Percentiles rank a stretch among this genome's conserved stretches.
Conservation (phyloP, 1,140 invertebrate species). For the Drosophila kanapiae region DNA sequence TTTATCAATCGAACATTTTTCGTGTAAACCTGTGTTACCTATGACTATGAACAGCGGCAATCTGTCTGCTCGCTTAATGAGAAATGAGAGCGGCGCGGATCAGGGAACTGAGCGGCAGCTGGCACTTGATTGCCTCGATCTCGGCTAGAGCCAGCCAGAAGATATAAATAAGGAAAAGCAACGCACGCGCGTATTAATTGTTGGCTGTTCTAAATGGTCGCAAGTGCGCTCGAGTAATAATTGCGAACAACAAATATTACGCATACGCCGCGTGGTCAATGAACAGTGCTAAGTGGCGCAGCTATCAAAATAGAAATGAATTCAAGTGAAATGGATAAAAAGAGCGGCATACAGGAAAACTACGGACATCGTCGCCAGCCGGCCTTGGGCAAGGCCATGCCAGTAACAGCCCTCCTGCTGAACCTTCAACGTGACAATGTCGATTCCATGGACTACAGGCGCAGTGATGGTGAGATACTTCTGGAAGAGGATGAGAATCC, state of each 20-base stretch:
- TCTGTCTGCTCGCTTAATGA: slow-evolving; percentile 58
- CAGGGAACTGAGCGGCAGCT: slow-evolving; percentile 52
- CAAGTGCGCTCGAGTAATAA: slow-evolving; percentile 29
- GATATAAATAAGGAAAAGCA: slow-evolving; percentile 82
- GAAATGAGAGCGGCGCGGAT: slow-evolving; percentile 29
- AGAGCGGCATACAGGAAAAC: slow-evolving; percentile 42
- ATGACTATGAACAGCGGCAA: slow-evolving; percentile 53
- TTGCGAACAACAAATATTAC: slow-evolving; percentile 18
- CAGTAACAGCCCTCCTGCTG: slow-evolving; percentile 73
- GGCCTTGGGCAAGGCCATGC: slow-evolving; percentile 81
- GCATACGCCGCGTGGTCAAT: slow-evolving; percentile 31
- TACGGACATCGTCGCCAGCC: slow-evolving; percentile 76
- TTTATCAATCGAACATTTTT: neutral
- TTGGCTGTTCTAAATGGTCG: slow-evolving; percentile 71
- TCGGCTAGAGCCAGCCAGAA: slow-evolving; percentile 68
- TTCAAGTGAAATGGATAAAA: slow-evolving; percentile 51
- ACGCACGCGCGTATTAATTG: slow-evolving; percentile 81
- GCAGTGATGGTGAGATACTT: slow-evolving; percentile 8
- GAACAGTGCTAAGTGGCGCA: slow-evolving; percentile 6
- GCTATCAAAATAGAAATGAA: slow-evolving; percentile 7
- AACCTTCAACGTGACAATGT: slow-evolving; percentile 50
- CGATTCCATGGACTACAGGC: slow-evolving; percentile 26
- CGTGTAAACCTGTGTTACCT: slow-evolving; percentile 22
- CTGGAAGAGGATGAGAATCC: slow-evolving; percentile 62
- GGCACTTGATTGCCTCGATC: slow-evolving; percentile 81